Conservation (phyloP, 2,113 vertebrate species). For the Astur gentilis region DNA sequence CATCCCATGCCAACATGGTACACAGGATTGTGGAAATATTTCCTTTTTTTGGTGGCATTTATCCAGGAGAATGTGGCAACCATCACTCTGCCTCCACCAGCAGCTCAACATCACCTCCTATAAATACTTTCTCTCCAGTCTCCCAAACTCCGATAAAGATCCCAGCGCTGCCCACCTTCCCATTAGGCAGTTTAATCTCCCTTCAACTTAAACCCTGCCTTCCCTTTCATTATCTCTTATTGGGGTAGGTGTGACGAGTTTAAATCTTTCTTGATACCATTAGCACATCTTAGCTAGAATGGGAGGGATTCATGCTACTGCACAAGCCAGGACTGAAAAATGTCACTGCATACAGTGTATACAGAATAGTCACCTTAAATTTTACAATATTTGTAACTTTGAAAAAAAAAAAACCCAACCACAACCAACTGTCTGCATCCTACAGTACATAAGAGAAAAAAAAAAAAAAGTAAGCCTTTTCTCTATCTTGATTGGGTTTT, state of each 20-base stretch:
- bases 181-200: not conserved
- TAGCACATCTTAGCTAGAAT: not conserved
- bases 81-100: not conserved
- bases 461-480: not conserved
- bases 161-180: not conserved
- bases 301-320: not conserved
- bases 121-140: not conserved
- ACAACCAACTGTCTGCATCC: not conserved
- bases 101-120: not conserved
- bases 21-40: not conserved
- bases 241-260: rapidly evolving
- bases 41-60: not conserved
- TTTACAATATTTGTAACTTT: not conserved
- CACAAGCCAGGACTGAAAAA: not conserved
- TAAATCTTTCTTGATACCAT: not conserved
- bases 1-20: rapidly evolving
- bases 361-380: not conserved
- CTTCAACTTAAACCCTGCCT: not conserved
- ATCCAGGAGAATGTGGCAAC: not conserved
- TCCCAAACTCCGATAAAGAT: not conserved
- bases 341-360: not conserved
- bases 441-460: not conserved
- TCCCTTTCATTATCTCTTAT: rapidly evolving
- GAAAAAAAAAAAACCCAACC: too few relatives aligned
- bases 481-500: not conserved